Evolutionary conservation across 2,888 invertebrate genomes (phyloP).

Genomic region (Antheraea assamensis): DNA sequence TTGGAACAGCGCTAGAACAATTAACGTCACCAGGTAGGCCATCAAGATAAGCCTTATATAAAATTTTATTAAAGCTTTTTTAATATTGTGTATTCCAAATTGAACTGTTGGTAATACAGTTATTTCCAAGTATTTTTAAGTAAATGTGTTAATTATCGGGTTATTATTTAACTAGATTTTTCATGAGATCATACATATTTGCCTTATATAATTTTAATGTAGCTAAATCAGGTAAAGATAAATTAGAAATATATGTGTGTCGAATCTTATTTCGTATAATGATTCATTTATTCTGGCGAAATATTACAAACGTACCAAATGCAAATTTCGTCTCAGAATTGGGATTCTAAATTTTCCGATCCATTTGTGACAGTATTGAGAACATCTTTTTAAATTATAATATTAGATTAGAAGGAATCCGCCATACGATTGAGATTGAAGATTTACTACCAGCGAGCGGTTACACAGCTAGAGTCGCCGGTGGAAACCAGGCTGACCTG

Average conservation of each 20-base stretch:
- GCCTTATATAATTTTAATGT: neutral
- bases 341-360: neutral
- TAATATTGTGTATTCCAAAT: too few species aligned
- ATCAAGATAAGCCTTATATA: neutral
- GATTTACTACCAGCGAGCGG: conserved; percentile 70
- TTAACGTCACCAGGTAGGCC: conserved; percentile 71
- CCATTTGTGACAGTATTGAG: neutral
- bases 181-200: too few species aligned
- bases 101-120: too few species aligned
- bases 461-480: conserved; percentile 72
- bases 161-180: neutral
- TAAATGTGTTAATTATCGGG: neutral
- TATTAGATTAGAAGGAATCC: conserved; percentile 61
- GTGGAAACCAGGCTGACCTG: conserved; percentile 72
- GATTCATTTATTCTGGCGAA: neutral
- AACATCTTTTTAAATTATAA: conserved; percentile 11
- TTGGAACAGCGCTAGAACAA: conserved; percentile 67
- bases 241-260: neutral
- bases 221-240: neutral
- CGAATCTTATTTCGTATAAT: neutral
- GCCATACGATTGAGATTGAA: conserved; percentile 67
- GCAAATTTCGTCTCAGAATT: neutral
- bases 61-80: neutral
- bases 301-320: neutral
- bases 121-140: neutral